These are phyloP conservation scores for Holothuria glaberrima DNA, from an alignment of 35 echinoderm and acorn worm genomes.

Conservation along the genomic window DNA sequence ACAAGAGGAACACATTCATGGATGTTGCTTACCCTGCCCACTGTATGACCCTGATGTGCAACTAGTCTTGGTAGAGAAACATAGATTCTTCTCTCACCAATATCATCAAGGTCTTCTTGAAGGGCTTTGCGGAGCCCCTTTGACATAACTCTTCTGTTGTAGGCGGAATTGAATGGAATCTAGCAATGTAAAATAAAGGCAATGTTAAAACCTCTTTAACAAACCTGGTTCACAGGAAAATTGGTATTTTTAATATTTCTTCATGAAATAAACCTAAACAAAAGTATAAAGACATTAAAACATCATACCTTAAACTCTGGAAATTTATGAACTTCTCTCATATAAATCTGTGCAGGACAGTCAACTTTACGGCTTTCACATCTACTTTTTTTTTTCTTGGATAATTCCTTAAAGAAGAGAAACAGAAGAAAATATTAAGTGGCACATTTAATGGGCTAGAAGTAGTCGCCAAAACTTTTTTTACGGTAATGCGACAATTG, in stretches of 20 bases:
- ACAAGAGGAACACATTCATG: no score
- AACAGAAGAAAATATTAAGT: not conserved
- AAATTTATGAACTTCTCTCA: constrained; percentile 52
- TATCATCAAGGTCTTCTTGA: constrained; percentile 4
- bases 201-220: not conserved
- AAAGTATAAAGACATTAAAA: no score
- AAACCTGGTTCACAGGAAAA: no score
- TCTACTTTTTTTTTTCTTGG: constrained; percentile 21
- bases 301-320: constrained; percentile 48
- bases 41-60: constrained; percentile 20
- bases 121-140: constrained; percentile 31
- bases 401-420: not conserved
- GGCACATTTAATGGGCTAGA: no score
- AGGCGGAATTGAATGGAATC: constrained; percentile 40
- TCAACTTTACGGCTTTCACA: constrained; percentile 32
- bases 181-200: not conserved
- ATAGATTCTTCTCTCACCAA: constrained; percentile 48
- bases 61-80: constrained; percentile 32
- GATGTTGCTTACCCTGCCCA: constrained; percentile 9
- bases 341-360: constrained; percentile 56
- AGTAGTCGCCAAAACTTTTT: no score
- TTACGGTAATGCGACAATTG: no score
- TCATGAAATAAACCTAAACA: no score
- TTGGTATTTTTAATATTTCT: no score
- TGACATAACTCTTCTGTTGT: constrained; percentile 35